These are phyloP conservation scores for Lamprologus lemairii DNA, from an alignment of 2,113 vertebrate genomes.

Conservation along the genomic window DNA sequence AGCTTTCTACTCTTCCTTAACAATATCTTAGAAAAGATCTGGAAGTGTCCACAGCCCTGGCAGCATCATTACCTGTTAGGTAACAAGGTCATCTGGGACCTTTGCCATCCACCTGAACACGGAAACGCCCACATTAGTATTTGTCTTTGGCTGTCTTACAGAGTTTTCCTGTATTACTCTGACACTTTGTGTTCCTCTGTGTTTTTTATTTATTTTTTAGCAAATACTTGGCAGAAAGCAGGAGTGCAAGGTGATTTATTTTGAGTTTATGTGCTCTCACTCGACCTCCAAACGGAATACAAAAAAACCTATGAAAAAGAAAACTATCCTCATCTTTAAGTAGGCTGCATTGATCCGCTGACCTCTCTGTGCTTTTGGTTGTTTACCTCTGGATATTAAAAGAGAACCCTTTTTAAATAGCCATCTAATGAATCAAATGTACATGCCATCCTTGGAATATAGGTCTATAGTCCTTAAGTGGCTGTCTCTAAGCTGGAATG, in stretches of 20 bases:
- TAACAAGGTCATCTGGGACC: conserved; percentile 66
- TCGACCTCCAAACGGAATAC: not conserved
- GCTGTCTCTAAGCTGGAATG: not conserved
- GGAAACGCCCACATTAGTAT: conserved; percentile 51
- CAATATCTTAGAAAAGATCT: not conserved
- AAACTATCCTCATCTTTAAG: not conserved
- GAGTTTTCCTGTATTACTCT: not conserved
- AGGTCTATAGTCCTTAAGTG: not conserved
- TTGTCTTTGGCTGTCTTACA: not conserved
- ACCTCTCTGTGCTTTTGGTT: not conserved
- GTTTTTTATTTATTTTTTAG: not conserved
- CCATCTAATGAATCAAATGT: not conserved
- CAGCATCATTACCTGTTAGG: conserved; percentile 62
- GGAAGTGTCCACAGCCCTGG: conserved; percentile 52
- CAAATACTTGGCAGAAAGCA: conserved; percentile 22
- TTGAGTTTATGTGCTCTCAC: not conserved
- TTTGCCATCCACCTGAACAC: conserved; percentile 69
- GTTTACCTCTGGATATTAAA: not conserved
- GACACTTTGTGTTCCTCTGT: not conserved
- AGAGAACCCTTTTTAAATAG: not conserved
- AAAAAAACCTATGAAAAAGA: not conserved
- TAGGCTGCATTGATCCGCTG: not conserved
- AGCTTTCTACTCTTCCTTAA: not conserved
- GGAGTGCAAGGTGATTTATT: conserved; percentile 28
- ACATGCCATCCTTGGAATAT: not conserved